Evolutionary conservation across 2,888 invertebrate species (phyloP).

Genomic region (Spilarctia lutea): DNA sequence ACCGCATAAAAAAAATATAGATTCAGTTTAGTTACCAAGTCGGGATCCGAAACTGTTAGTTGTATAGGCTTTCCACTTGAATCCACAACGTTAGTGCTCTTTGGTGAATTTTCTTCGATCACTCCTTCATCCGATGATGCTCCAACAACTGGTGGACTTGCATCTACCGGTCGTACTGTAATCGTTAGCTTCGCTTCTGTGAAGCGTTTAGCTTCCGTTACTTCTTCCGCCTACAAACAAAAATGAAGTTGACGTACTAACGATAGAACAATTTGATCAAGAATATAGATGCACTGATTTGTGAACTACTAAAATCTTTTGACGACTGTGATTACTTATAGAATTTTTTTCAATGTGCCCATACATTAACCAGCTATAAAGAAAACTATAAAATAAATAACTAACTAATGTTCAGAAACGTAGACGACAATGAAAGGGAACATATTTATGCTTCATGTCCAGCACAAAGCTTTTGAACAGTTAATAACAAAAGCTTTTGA

Average conservation of each 20-base stretch:
- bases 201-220: slow-evolving; percentile 91
- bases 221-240: slow-evolving; percentile 91
- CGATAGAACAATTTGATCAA: background rate
- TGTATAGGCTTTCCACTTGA: slow-evolving; percentile 88
- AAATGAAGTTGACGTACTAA: too few relatives aligned
- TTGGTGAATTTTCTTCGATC: slow-evolving; percentile 94
- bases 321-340: too few relatives aligned
- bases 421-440: too few relatives aligned
- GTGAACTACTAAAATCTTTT: background rate
- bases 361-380: too few relatives aligned
- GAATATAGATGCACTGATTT: background rate
- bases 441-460: too few relatives aligned
- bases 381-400: too few relatives aligned
- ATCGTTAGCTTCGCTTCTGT: slow-evolving; percentile 94
- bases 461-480: too few relatives aligned
- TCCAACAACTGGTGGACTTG: slow-evolving; percentile 92
- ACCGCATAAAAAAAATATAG: too few relatives aligned
- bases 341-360: too few relatives aligned
- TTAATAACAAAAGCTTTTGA: background rate
- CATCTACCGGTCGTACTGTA: slow-evolving; percentile 94
- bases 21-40: slow-evolving; percentile 87
- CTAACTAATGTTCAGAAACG: too few relatives aligned
- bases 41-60: slow-evolving; percentile 93
- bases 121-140: slow-evolving; percentile 91
- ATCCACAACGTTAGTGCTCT: slow-evolving; percentile 93